phyloP scores from a whole-genome alignment of 2,797 vertebrate species.

The Liparis tanakae region DNA sequence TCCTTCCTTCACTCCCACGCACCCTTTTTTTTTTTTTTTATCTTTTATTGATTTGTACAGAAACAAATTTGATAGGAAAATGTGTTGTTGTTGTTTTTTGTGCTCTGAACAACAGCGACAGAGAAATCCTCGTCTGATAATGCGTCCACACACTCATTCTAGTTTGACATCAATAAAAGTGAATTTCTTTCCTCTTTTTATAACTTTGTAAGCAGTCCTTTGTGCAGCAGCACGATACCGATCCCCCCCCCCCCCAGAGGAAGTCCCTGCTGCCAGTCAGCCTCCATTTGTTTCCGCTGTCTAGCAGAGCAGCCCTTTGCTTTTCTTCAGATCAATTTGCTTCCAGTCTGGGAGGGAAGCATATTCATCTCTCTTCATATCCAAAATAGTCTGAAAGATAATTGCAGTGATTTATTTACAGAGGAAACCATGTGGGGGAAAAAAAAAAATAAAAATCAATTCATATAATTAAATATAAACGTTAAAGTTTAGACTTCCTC shows the following conservation, averaged over 20 bases:
- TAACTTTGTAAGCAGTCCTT: slow-evolving; percentile 56
- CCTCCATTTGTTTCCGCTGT: slow-evolving; percentile 30
- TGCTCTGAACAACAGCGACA: slow-evolving; percentile 53
- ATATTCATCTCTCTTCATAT: slow-evolving; percentile 81
- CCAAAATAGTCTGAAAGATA: slow-evolving; percentile 81
- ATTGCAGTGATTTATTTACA: slow-evolving; percentile 43
- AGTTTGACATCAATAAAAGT: slow-evolving; percentile 78
- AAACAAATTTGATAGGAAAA: slow-evolving; percentile 70
- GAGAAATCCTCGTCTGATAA: slow-evolving; percentile 62
- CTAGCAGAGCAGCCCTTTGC: slow-evolving; percentile 81
- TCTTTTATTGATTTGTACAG: slow-evolving; percentile 73
- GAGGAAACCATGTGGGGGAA: neutral
- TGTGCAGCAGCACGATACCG: slow-evolving; percentile 49
- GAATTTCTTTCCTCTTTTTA: slow-evolving; percentile 52
- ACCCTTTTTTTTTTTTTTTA: slow-evolving; percentile 28
- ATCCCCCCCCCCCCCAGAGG: slow-evolving; percentile 2
- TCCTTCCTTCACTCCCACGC: slow-evolving; percentile 35
- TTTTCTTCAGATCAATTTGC: slow-evolving; percentile 83
- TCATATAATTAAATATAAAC: slow-evolving; percentile 24
- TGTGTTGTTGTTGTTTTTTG: slow-evolving; percentile 37
- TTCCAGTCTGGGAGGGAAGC: slow-evolving; percentile 77
- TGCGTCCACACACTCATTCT: slow-evolving; percentile 68
- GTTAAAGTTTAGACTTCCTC: slow-evolving; percentile 9
- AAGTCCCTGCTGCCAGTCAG: slow-evolving; percentile 34
- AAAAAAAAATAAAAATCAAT: slow-evolving; percentile 19